Evolutionary conservation across 2,888 invertebrate genomes (phyloP).

Genomic region (Drosophila vallismaia): DNA sequence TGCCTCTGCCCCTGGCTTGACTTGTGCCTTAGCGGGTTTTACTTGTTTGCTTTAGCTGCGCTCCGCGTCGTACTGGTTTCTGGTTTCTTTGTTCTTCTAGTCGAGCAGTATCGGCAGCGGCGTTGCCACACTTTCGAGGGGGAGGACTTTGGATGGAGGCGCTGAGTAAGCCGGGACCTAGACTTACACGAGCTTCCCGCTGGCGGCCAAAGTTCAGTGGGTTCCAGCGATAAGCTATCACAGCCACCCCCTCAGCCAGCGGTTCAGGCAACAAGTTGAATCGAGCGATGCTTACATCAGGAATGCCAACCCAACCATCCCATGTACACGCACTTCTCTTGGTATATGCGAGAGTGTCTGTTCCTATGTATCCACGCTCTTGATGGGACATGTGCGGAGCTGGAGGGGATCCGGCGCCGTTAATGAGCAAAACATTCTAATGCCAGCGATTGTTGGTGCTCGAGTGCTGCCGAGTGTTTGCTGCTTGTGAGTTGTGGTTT

Average conservation of each 20-base stretch:
- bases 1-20: conserved; percentile 3
- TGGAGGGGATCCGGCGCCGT: conserved; percentile 13
- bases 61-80: conserved; percentile 50
- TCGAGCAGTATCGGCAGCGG: conserved; percentile 11
- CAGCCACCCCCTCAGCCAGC: background rate
- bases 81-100: conserved; percentile 73
- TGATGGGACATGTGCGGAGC: conserved; percentile 16
- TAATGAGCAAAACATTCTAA: conserved; percentile 34
- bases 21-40: conserved; percentile 46
- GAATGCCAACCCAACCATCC: conserved; percentile 25
- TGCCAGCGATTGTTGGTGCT: conserved; percentile 11
- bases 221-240: conserved; percentile 1
- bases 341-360: conserved; percentile 9
- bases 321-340: conserved; percentile 19
- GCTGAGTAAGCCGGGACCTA: conserved; percentile 1
- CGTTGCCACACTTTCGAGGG: conserved; percentile 17
- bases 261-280: conserved; percentile 50
- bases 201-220: conserved; percentile 2
- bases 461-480: background rate
- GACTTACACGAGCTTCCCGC: conserved; percentile 1
- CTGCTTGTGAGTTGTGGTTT: background rate
- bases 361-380: conserved; percentile 9
- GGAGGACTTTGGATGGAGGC: conserved; percentile 1
- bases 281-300: conserved; percentile 14
- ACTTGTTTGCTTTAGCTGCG: conserved; percentile 48